Conservation (phyloP, 2,113 vertebrate genomes). For the Bagarius yarrelli region DNA sequence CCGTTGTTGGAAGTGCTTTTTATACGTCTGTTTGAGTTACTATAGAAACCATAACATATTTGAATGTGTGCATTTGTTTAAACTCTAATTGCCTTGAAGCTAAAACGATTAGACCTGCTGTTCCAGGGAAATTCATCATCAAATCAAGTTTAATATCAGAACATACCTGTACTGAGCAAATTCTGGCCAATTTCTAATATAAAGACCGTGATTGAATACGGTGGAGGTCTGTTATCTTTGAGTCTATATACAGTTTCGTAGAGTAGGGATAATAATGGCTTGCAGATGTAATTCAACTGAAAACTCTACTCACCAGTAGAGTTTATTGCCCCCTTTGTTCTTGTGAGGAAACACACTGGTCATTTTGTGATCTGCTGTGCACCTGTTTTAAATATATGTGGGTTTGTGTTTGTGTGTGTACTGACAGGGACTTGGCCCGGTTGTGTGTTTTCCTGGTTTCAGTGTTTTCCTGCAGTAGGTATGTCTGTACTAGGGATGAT, state of each 20-base stretch:
- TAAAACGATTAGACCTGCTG: not conserved
- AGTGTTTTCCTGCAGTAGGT: slow-evolving; percentile 1
- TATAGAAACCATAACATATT: not conserved
- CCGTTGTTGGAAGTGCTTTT: not conserved
- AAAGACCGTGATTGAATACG: not conserved
- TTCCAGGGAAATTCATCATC: not conserved
- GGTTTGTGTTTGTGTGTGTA: too few species aligned
- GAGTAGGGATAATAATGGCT: not conserved
- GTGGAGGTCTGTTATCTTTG: not conserved
- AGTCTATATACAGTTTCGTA: not conserved
- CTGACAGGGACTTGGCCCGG: not conserved
- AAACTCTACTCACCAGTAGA: not conserved
- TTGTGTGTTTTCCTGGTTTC: not conserved
- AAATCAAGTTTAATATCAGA: not conserved
- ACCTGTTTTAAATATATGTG: not conserved
- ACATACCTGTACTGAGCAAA: not conserved
- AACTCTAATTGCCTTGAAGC: not conserved
- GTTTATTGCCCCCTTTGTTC: too few species aligned
- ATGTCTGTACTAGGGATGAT: too few species aligned
- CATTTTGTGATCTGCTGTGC: not conserved
- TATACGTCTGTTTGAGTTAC: not conserved
- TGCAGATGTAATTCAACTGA: slow-evolving; percentile 5
- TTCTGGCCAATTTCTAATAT: not conserved
- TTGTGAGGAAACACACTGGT: not conserved
- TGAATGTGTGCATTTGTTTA: not conserved